These are phyloP conservation scores for Otis tarda DNA, from an alignment of 2,113 vertebrate species.

Conservation along the genomic window DNA sequence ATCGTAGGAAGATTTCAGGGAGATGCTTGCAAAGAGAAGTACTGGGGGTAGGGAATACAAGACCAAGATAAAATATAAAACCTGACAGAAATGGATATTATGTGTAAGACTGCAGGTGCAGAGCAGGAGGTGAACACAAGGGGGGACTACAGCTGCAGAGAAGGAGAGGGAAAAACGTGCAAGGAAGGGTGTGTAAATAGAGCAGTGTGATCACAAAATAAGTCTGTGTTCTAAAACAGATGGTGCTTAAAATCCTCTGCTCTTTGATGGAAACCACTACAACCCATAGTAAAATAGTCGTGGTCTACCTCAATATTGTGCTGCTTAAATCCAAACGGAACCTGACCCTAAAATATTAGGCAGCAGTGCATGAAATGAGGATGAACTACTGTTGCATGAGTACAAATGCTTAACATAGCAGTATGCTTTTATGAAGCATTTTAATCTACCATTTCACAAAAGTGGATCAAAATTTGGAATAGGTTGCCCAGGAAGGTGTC, in stretches of 20 bases:
- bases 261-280: accelerated
- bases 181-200: neutral
- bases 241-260: neutral
- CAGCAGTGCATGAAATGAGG: neutral
- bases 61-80: neutral
- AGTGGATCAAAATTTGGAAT: neutral
- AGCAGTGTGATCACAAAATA: neutral
- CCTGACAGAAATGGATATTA: neutral
- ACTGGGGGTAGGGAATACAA: neutral
- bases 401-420: neutral
- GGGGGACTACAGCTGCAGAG: neutral
- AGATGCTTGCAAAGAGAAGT: neutral
- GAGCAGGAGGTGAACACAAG: neutral
- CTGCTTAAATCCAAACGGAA: neutral
- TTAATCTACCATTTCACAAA: neutral
- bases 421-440: neutral
- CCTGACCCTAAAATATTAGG: neutral
- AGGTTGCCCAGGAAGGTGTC: neutral
- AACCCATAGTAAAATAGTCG: neutral
- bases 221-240: neutral
- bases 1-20: neutral
- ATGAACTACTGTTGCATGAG: neutral
- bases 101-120: neutral
- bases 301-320: neutral
- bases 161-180: neutral